Conservation (phyloP, 2,797 vertebrate species). For the Acanthornis magna region DNA sequence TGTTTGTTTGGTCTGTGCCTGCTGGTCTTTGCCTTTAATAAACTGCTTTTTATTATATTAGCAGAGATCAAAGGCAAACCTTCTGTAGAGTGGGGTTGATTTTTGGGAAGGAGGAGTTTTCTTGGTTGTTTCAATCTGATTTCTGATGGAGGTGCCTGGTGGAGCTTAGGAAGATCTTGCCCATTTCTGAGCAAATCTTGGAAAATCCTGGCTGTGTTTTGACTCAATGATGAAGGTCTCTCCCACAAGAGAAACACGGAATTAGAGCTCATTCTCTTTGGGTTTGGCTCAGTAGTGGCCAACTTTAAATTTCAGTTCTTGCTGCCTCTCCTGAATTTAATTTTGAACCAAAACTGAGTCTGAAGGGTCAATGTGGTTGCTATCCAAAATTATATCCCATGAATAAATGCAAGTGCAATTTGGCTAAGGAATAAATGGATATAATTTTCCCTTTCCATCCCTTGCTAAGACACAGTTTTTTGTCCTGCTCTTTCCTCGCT, state of each 20-base stretch:
- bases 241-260: background rate
- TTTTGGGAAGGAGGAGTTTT: background rate
- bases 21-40: background rate
- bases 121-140: fast-evolving
- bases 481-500: background rate
- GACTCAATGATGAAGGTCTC: background rate
- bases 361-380: background rate
- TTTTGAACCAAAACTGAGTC: background rate
- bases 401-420: background rate
- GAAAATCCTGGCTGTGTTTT: background rate
- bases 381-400: background rate
- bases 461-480: background rate
- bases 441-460: background rate
- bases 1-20: background rate
- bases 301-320: background rate
- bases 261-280: background rate
- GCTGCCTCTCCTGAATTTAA: background rate
- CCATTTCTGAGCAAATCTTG: background rate
- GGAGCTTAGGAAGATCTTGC: background rate
- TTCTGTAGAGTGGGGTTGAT: background rate
- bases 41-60: background rate
- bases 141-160: background rate
- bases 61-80: background rate
- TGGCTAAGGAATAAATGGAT: background rate
- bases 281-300: background rate